phyloP scores from a whole-genome alignment of 2,797 vertebrate genomes.

The Rhabdophis nuchalis region DNA sequence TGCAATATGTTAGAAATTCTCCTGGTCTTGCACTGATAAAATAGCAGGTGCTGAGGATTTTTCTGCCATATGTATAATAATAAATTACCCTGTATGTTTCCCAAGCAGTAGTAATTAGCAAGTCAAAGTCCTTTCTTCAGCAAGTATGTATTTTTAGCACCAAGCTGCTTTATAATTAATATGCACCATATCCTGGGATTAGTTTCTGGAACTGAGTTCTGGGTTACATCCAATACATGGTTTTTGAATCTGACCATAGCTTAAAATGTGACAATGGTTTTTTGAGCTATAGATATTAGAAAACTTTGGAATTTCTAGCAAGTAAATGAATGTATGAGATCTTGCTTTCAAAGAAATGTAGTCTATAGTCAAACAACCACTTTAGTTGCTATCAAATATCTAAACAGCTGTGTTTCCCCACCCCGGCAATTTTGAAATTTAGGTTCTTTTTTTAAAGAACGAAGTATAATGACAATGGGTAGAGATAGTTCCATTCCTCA shows the following conservation, averaged over 20 bases:
- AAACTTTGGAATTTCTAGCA: not conserved
- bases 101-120: slow-evolving; percentile 31
- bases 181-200: slow-evolving; percentile 43
- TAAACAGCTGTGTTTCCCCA: not conserved
- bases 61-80: not conserved
- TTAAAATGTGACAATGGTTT: not conserved
- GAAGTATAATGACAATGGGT: not conserved
- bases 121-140: slow-evolving; percentile 3
- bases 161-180: slow-evolving; percentile 28
- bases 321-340: accelerated
- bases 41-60: not conserved
- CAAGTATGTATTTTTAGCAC: slow-evolving; percentile 45
- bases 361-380: not conserved
- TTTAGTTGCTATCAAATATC: not conserved
- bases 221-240: slow-evolving; percentile 10
- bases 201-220: slow-evolving; percentile 41
- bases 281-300: not conserved
- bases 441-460: not conserved
- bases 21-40: not conserved
- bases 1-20: not conserved
- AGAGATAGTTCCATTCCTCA: not conserved
- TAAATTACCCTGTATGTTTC: slow-evolving; percentile 22
- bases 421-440: not conserved
- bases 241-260: not conserved
- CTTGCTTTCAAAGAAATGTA: not conserved